Evolutionary conservation across 2,113 vertebrate species (phyloP), one percentile per base, ranked within the genome.

Genomic region (Macquaria ambigua): DNA sequence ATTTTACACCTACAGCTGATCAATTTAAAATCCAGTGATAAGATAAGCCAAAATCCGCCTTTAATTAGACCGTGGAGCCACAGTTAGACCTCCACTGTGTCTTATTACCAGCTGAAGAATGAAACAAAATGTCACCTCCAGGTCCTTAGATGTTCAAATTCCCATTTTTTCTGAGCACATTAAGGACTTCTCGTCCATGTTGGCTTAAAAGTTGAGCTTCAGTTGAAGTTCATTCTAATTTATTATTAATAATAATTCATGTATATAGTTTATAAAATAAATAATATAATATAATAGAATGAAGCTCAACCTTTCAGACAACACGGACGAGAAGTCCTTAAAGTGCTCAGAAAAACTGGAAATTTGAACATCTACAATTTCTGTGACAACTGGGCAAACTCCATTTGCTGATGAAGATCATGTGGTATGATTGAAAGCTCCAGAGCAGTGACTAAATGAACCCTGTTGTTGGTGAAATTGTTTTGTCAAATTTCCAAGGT

Each of bases 1-100:
- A 10, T 72, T 77, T 71, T 81, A 80, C 62, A 77, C 70, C 25
- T 39, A 1, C 16, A 18, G 10, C 62, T 55, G 59, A 59, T 50
- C 21, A 0, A 55, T 75, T 71, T 64, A 74, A 81, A 58, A 55
- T 48, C 52, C 7, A 14, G n/a, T 76, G 62, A 93, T 87, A 87
- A 89, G 77, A 87, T 89, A 59, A 86, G 67, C 21, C 12, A n/a
- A 52, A 61, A 28, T 64, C 53, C 20, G n/a, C 8, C 25, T 76
- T 41, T 41, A 55, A 21, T 71, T 5, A 23, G 3, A 68, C 21
- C 8, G 1, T 21, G 59, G 8, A 75, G 23, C 58, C 78, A 18
- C 21, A 63, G 52, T 23, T 43, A 53, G 28, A 43, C 56, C 7
- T 66, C 25, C 14, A 34, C 6, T 59, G 6, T 74, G 23, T 41